Base-by-base conservation (phyloP, 2,113 vertebrate genomes). In the Chaetodon auriga region DNA sequence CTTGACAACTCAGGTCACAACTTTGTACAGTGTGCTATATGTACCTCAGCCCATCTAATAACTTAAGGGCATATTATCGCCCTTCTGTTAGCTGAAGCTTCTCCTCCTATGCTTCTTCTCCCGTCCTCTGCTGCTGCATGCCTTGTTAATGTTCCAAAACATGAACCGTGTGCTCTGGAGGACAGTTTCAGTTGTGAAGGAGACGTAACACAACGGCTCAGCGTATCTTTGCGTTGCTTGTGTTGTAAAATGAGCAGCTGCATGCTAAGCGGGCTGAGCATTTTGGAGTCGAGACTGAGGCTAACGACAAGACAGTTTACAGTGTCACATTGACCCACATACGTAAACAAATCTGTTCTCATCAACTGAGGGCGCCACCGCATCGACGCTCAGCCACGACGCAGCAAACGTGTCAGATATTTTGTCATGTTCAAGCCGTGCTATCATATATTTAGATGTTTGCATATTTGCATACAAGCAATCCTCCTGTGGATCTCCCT, bases 301-400 rank as follows among this genome's bases (percentile, higher is more conserved):
- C 30, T 30, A 30, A 30, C 7, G 36, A 51, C 61, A 53, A n/a
- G 36, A 51, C 61, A 53, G 30, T 19, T 48, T 23, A 11, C 25
- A 8, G 45, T 43, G 62, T 60, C 68, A 45, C 64, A 19, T 11
- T 79, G 58, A 71, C 74, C 58, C 16, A 21, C n/a, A 54, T 18
- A 68, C 38, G 68, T 19, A 53, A 60, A 78, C 60, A 79, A 58
- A 72, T 61, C 16, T 62, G 74, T 21, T 81, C 7, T 13, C 38
- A 21, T 12, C 14, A 1, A 21, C 41, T 7, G 58, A 54, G 23
- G 45, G 76, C 60, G 70, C 51, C 16, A 10, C 23, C 7, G 58
- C 21, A 54, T 23, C 35, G 36, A 58, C 48, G 45, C 71, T 65
- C 13, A 61, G 41, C 43, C 19, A 65, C 72, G 48, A 38, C 58